Base-by-base conservation (phyloP, 2,888 invertebrate genomes). In the Rhamnusium bicolor region DNA sequence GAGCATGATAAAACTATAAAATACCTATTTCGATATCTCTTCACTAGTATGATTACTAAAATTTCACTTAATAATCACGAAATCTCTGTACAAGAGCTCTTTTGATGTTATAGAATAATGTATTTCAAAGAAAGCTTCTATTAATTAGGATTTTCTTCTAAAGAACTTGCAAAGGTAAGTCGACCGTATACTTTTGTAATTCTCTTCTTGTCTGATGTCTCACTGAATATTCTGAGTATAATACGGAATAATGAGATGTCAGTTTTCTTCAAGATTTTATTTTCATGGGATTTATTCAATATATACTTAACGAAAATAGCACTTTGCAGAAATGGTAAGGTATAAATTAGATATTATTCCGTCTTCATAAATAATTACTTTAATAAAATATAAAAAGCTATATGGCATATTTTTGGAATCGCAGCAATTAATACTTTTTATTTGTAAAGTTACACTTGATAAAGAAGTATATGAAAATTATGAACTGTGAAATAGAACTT, bases 231-330 rank as follows among this genome's bases (percentile, higher is more conserved):
- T 32, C 18, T 8, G 29, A 46, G 40, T 61, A 61, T 61, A 61
- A 61, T 61, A 61, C 61, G 51, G 51, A 49, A 18, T 53, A 51
- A 65, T 65, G 65, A 51, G 51, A 65, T 53, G 51, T 53, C 65
- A 65, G 53, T 29, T 24, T 63, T 51, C 63, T 32, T 51, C 16
- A 27, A 51, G 51, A 14, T 24, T 29, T 65, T 51, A 49, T 65
- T 62, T 62, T 51, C 18, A 51, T 51, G 21, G 21, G 32, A 12
- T 21, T 32, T 61, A 19, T 21, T 61, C 46, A 61, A 46, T 58
- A 58, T 10, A 18, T 29, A 58, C 10, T 58, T 58, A 32, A 56
- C 10, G 56, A 58, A 58, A 27, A 58, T 14, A 10, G n/a, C 58
- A 29, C 40, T n/a, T 1, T n/a, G 1, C n/a, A 40, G 4, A 40